These are phyloP conservation scores for Chondrilla cf. caribensis DNA, from an alignment of 37 sponge, comb jelly and placozoan species.

Conservation along the genomic window DNA sequence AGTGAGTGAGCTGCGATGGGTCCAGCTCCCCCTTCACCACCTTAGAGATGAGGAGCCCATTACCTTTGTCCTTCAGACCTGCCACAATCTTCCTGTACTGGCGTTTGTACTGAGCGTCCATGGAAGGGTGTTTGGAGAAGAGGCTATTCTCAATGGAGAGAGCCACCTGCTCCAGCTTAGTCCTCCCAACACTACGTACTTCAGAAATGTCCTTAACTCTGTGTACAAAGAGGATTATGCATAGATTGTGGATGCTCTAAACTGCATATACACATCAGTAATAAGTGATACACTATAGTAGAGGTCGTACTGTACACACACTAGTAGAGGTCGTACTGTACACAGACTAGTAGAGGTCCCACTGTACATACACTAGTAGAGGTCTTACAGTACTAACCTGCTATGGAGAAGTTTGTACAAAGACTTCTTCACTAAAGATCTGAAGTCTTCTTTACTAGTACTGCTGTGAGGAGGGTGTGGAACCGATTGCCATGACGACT, in stretches of 20 bases:
- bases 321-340: too few species aligned
- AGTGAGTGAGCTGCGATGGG: background rate
- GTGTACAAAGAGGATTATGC: background rate
- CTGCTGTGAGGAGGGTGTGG: background rate
- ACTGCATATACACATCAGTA: background rate
- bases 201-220: conserved; percentile 1
- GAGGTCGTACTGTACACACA: too few species aligned
- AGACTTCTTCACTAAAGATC: background rate
- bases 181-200: background rate
- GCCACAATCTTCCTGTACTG: background rate
- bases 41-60: background rate
- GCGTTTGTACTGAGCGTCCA: background rate
- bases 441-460: background rate
- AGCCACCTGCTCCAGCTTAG: background rate
- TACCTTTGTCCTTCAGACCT: background rate
- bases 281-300: background rate
- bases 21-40: background rate
- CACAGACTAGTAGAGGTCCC: too few species aligned
- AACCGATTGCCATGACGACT: background rate
- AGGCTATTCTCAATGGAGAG: background rate
- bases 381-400: conserved; percentile 15
- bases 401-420: background rate
- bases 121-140: background rate
- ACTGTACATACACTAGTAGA: too few species aligned
- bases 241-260: background rate